A percentile compares a stretch with the other conserved stretches of the same genome.
Evolutionary conservation across 2,888 invertebrate genomes (phyloP).

Genomic region (Orthosia incerta): DNA sequence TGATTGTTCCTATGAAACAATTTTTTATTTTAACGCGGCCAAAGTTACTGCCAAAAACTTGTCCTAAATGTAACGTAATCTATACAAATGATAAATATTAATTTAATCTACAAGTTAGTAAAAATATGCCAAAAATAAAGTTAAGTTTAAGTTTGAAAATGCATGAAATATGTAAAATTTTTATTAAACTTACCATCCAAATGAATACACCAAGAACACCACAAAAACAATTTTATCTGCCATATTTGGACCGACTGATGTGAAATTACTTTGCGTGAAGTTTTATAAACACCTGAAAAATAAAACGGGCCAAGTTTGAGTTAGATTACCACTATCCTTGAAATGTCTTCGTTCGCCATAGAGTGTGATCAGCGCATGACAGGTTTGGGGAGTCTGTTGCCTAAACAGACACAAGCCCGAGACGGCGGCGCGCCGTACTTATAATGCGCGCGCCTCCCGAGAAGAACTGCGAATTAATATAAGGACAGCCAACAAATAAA

Average conservation of each 20-base stretch:
- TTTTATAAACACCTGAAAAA: slow-evolving; percentile 5
- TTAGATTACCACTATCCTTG: neutral
- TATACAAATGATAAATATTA: no score
- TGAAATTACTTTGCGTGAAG: neutral
- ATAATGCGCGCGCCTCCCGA: neutral
- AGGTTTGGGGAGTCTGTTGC: neutral
- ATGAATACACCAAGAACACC: slow-evolving; percentile 8
- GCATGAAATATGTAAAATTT: no score
- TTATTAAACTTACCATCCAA: slow-evolving; percentile 50
- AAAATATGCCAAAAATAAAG: no score
- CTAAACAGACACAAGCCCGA: neutral
- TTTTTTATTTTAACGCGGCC: no score
- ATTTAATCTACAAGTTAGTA: no score
- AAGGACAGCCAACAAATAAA: no score
- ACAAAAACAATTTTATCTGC: neutral
- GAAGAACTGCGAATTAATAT: neutral
- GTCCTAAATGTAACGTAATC: no score
- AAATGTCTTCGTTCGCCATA: neutral
- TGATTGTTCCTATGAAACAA: no score
- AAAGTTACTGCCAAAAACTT: no score
- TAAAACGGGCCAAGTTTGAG: neutral
- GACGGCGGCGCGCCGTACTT: no score
- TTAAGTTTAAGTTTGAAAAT: no score
- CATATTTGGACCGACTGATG: slow-evolving; percentile 12
- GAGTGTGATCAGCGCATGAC: neutral